Evolutionary conservation across 2,888 invertebrate genomes (phyloP), one percentile per base, ranked within the genome.

Genomic region (Tipula unca): DNA sequence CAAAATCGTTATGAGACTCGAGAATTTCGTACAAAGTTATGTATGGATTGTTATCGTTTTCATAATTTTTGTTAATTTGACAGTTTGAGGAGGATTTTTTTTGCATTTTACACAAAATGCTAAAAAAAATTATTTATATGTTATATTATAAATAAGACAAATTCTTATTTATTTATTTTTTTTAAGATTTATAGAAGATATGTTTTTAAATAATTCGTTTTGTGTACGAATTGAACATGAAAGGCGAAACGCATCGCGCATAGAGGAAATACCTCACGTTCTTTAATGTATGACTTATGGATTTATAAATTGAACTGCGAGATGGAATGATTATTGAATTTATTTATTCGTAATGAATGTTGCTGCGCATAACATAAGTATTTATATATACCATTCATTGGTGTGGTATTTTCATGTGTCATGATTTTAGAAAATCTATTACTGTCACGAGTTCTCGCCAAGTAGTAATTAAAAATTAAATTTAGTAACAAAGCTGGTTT

Each of bases 61-160:
- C 83, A 83, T 83, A 83, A 83, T 83, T 83, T 83, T 83, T 83
- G 83, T 83, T 83, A 83, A 83, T 83, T 83, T 83, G 83, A 83
- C 83, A 83, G 83, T 83, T 83, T 83, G 83, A 83, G 83, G 83
- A 32, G 83, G 83, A 83, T 83, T 32, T 32, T 69, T 25, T 69
- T 20, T 69, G 13, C 10, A 54, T 6, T 54, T 54, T 54, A 54
- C 48, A 20, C 48, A 17, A 54, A 17, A 13, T 54, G 17, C 48
- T n/a, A n/a, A 17, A 17, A 5, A 48, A 54, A 54, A 17, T 17
- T 42, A 42, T 42, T 42, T 42, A 32, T 32, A 42, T 42, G 42
- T 42, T 42, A 14, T 14, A 14, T 42, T 42, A 42, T 42, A 42
- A 54, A 54, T 54, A 54, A 54, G 48, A 54, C 48, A 54, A 54